Evolutionary conservation across 2,888 invertebrate species (phyloP).

Genomic region (Hedya salicella): DNA sequence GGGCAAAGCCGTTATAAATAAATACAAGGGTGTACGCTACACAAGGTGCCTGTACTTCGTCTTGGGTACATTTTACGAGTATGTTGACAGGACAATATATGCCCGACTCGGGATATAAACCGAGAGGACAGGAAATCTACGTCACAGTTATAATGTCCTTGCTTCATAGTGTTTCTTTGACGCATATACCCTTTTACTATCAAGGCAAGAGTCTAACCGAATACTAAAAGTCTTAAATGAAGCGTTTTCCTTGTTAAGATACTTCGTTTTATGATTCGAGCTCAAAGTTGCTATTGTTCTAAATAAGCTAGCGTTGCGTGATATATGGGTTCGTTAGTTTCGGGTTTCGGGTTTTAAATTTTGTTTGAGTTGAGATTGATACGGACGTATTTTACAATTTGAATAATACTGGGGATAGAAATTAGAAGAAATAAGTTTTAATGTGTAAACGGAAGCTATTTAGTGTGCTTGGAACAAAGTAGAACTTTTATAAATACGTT

Average conservation of each 20-base stretch:
- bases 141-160: not conserved
- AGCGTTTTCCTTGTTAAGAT: not conserved
- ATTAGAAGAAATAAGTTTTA: too few species aligned
- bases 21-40: not conserved
- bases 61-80: slow-evolving; percentile 22
- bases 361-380: not conserved
- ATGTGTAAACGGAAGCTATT: too few species aligned
- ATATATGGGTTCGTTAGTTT: not conserved
- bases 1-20: not conserved
- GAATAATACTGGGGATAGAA: not conserved
- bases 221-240: not conserved
- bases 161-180: not conserved
- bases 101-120: slow-evolving; percentile 4
- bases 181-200: not conserved
- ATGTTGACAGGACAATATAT: slow-evolving; percentile 13
- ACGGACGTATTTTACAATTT: not conserved
- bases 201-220: not conserved
- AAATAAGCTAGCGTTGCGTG: not conserved
- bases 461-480: too few species aligned
- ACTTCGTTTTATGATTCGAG: not conserved
- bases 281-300: not conserved
- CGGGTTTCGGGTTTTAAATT: not conserved
- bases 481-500: too few species aligned
- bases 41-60: not conserved
- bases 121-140: not conserved